Evolutionary conservation across 2,888 invertebrate species (phyloP).

Genomic region (Trypoxylon attenuatum): DNA sequence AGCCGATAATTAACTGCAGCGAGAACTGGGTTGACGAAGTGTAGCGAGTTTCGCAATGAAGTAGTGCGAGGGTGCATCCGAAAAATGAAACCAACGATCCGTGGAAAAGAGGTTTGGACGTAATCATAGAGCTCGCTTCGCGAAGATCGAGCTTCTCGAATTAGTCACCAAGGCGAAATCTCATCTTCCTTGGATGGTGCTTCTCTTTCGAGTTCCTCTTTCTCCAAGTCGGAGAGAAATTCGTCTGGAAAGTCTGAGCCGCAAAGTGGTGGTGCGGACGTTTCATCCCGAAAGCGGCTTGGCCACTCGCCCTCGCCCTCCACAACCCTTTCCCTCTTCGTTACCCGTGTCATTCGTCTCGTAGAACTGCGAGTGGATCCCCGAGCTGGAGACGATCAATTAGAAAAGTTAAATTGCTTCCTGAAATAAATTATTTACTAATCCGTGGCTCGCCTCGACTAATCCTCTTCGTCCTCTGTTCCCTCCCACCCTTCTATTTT

Average conservation of each 20-base stretch:
- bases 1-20: no score
- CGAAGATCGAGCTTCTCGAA: constrained; percentile 26
- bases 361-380: constrained; percentile 7
- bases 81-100: no score
- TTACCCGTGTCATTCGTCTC: background rate
- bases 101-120: no score
- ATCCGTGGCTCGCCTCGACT: constrained; percentile 36
- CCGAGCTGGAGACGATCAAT: constrained; percentile 57
- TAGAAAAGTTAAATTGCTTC: constrained; percentile 69
- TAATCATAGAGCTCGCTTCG: constrained; percentile 43
- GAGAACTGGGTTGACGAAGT: no score
- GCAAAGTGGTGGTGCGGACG: constrained; percentile 46
- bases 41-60: no score
- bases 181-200: constrained; percentile 25
- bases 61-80: no score
- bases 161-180: constrained; percentile 43
- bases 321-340: constrained; percentile 11
- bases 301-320: constrained; percentile 11
- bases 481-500: background rate
- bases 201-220: background rate
- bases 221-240: constrained; percentile 24
- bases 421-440: constrained; percentile 66
- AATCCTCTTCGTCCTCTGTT: constrained; percentile 8
- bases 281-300: constrained; percentile 51
- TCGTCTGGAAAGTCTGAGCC: constrained; percentile 40